phyloP scores from a whole-genome alignment of 1,140 invertebrate genomes.

The Cheumatopsyche charites region DNA sequence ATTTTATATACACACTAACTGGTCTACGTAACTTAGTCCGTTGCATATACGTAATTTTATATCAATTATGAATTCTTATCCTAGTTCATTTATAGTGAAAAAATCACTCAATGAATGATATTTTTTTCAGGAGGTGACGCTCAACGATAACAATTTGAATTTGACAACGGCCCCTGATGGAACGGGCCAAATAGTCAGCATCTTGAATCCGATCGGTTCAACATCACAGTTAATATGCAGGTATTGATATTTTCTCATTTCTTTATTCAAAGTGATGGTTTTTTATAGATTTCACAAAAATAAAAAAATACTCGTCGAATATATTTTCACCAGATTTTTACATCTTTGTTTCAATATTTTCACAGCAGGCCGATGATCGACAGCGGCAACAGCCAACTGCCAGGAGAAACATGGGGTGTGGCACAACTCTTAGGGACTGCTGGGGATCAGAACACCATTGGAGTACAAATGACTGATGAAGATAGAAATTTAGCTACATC shows the following conservation, averaged over 20 bases:
- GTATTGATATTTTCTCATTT: too few relatives aligned
- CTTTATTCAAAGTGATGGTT: background rate
- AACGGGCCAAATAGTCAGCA: constrained; percentile 10
- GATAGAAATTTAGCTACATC: constrained; percentile 61
- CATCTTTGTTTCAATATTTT: too few relatives aligned
- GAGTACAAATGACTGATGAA: constrained; percentile 56
- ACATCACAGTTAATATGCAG: constrained; percentile 41
- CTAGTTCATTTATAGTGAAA: too few relatives aligned
- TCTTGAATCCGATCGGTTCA: constrained; percentile 35
- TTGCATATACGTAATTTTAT: too few relatives aligned
- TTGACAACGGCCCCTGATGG: constrained; percentile 3
- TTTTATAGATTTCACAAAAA: too few relatives aligned
- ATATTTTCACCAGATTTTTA: too few relatives aligned
- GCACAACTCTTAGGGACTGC: background rate
- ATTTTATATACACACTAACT: too few relatives aligned
- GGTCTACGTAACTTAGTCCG: too few relatives aligned
- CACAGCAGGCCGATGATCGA: constrained; percentile 37
- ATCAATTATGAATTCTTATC: too few relatives aligned
- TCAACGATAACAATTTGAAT: constrained; percentile 23
- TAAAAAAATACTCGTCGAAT: too few relatives aligned
- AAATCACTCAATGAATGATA: too few relatives aligned
- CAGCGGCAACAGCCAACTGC: constrained; percentile 21
- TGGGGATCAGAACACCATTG: background rate
- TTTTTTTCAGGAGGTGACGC: constrained; percentile 39
- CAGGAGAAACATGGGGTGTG: constrained; percentile 30